Base-by-base conservation (phyloP, 2,113 vertebrate genomes). In the Pao palembangensis region DNA sequence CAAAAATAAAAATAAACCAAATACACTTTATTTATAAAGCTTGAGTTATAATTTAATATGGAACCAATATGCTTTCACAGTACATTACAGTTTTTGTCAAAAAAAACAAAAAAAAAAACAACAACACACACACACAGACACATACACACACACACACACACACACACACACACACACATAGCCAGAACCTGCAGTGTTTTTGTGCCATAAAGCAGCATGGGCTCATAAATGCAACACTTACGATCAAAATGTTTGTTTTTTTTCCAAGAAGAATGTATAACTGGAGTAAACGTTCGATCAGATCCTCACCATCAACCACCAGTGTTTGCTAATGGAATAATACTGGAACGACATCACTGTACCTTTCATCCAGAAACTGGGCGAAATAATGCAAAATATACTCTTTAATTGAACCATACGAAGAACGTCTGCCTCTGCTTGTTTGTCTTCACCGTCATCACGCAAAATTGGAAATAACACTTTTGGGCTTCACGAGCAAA, bases 41-140 rank as follows among this genome's bases (percentile, higher is more conserved):
- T 94, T 92, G 92, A 94, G 92, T 94, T 94, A 94, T 94, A 93
- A 96, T 94, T 94, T 95, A 94, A 95, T 94, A 93, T 87, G 74
- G 79, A 82, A 94, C 91, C 92, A 89, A 93, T 93, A 93, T 75
- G 76, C 70, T 82, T 86, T 88, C 85, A 87, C 87, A 87, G 87
- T 94, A 94, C 93, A 94, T 92, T 91, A 93, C 83, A 93, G 93
- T 93, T 91, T 88, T 92, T 93, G 92, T 93, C 92, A 93, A 93
- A 94, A 94, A 92, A 90, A 93, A 91, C 90, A n/a, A n/a, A n/a
- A n/a, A n/a, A n/a, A 93, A 93, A 94, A 94, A 92, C 89, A 93
- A 91, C 90, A 91, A 92, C 74, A 78, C 69, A 84, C 55, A 72
- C 63, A 68, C 56, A 82, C 31, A 70, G 21, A 53, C 51, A 25